These are phyloP conservation scores for Papilio polyxenes DNA, from an alignment of 1,140 invertebrate species.

Conservation along the genomic window DNA sequence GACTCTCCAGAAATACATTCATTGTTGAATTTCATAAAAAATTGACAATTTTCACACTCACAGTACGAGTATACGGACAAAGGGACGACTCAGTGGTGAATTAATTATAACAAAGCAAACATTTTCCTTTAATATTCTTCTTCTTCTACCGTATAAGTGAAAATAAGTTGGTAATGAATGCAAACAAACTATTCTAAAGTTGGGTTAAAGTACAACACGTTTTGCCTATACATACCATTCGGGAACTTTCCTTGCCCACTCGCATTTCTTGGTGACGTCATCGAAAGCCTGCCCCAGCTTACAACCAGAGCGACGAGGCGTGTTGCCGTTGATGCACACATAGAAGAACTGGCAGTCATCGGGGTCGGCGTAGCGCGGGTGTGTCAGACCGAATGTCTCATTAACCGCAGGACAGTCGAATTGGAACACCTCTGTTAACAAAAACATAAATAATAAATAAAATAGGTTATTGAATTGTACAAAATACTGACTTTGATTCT, in stretches of 20 bases:
- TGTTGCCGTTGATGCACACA: constrained; percentile 93
- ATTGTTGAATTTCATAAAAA: no score
- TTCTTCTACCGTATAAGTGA: no score
- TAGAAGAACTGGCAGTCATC: constrained; percentile 96
- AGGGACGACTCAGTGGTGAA: no score
- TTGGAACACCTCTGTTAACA: constrained; percentile 87
- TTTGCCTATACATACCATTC: constrained; percentile 87
- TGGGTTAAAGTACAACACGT: neutral
- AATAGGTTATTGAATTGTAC: neutral
- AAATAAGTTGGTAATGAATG: no score
- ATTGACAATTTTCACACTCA: no score
- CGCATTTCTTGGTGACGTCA: constrained; percentile 89
- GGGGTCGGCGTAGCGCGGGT: constrained; percentile 93
- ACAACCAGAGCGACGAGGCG: constrained; percentile 91
- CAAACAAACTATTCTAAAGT: no score
- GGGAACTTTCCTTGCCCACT: constrained; percentile 93
- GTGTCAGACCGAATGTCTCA: constrained; percentile 85
- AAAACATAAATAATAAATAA: constrained; percentile 19
- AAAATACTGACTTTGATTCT: no score
- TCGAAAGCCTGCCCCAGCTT: constrained; percentile 95
- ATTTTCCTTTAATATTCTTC: no score
- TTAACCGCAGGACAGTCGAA: constrained; percentile 92
- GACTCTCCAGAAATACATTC: no score
- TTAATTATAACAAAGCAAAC: no score
- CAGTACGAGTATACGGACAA: no score